Percentiles rank a stretch among this genome's conserved stretches.
Conservation (phyloP, 2,888 invertebrate species). For the Limnephilus rhombicus region DNA sequence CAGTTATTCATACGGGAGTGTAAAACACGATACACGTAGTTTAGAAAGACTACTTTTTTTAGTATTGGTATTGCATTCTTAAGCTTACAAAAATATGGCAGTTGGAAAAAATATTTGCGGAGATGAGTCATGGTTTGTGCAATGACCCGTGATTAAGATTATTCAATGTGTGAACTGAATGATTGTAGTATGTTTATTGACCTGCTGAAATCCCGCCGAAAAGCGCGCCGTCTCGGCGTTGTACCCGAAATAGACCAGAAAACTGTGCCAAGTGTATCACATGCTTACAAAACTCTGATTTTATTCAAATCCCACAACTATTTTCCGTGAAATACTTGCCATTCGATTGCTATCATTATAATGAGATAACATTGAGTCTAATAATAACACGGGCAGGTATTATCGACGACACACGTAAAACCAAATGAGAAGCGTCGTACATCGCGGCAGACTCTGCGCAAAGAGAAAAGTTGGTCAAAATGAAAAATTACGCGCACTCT, state of each 20-base stretch:
- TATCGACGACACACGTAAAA: neutral
- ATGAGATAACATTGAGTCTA: slow-evolving; percentile 15
- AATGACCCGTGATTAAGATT: neutral
- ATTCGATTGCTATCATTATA: neutral
- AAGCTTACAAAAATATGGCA: neutral
- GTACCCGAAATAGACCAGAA: neutral
- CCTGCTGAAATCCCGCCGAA: slow-evolving; percentile 5
- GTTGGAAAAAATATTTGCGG: neutral
- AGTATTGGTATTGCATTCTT: neutral
- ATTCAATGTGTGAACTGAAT: neutral
- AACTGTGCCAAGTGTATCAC: slow-evolving; percentile 11
- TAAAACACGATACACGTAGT: neutral
- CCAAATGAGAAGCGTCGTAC: neutral
- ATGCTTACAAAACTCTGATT: neutral
- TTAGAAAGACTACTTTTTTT: neutral
- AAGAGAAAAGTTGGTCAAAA: neutral
- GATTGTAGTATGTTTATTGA: neutral
- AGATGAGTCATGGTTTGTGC: neutral
- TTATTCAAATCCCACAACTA: neutral
- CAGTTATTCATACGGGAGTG: too few relatives aligned
- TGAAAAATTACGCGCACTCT: neutral
- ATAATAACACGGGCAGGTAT: neutral
- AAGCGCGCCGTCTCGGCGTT: neutral
- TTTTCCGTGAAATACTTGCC: neutral
- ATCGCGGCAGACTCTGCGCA: neutral